phyloP scores from a whole-genome alignment of 2,888 invertebrate species.

The Xylota segnis region DNA sequence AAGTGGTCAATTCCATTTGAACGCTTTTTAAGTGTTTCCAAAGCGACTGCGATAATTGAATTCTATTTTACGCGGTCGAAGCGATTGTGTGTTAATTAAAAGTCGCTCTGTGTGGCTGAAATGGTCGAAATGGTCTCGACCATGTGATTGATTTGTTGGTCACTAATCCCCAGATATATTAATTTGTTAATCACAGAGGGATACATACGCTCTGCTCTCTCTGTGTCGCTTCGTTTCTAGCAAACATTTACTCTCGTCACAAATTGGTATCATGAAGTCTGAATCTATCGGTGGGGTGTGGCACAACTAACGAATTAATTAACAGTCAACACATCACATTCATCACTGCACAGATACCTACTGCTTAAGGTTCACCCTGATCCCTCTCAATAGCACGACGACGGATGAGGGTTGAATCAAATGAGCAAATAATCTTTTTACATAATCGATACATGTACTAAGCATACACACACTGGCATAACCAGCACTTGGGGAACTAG shows the following conservation, averaged over 20 bases:
- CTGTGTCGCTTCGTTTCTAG: not conserved
- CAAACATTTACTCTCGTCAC: not conserved
- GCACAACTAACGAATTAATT: constrained; percentile 38
- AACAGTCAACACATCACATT: constrained; percentile 35
- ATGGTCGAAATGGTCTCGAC: not conserved
- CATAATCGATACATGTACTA: constrained; percentile 30
- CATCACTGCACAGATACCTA: constrained; percentile 28
- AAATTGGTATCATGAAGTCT: constrained; percentile 12
- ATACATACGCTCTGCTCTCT: too few species aligned
- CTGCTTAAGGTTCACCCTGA: not conserved
- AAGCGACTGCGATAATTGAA: not conserved
- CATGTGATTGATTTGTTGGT: not conserved
- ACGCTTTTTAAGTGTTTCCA: not conserved
- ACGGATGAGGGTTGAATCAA: constrained; percentile 30
- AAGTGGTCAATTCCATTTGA: not conserved
- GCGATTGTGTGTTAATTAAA: not conserved
- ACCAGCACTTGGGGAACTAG: not conserved
- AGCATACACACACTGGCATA: not conserved
- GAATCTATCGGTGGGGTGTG: not conserved
- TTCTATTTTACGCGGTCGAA: not conserved
- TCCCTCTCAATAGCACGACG: not conserved
- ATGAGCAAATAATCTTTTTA: constrained; percentile 47
- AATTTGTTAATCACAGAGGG: constrained; percentile 6
- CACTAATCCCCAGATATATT: not conserved
- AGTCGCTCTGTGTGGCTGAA: not conserved